Percentiles rank a stretch among this genome's conserved stretches.
phyloP scores from a whole-genome alignment of 1,140 invertebrate genomes.

The Sarcophaga bullata region DNA sequence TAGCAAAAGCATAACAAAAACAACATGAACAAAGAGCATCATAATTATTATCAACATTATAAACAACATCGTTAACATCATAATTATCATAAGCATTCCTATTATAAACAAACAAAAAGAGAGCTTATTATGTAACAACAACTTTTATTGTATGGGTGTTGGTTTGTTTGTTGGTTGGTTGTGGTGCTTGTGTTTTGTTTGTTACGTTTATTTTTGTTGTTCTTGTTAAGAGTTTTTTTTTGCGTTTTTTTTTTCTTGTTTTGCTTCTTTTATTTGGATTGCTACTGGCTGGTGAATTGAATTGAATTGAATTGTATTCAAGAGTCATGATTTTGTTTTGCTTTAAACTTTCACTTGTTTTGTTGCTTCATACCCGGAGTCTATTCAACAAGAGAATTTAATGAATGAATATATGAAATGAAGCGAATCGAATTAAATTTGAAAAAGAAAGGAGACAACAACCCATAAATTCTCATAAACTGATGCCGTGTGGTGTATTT shows the following conservation, averaged over 20 bases:
- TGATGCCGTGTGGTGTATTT: background rate
- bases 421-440: background rate
- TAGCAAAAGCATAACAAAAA: too few relatives aligned
- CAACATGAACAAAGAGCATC: too few relatives aligned
- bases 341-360: slow-evolving; percentile 34
- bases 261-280: background rate
- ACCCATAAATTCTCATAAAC: background rate
- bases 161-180: background rate
- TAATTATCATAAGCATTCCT: too few relatives aligned
- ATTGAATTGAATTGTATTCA: slow-evolving; percentile 12
- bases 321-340: slow-evolving; percentile 13
- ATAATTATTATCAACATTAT: too few relatives aligned
- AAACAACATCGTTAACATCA: too few relatives aligned
- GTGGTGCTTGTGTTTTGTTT: background rate
- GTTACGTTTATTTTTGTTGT: background rate
- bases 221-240: background rate
- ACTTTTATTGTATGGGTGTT: too few relatives aligned
- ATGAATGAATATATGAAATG: too few relatives aligned
- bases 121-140: too few relatives aligned
- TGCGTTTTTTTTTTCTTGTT: background rate
- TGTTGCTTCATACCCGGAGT: background rate
- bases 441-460: background rate
- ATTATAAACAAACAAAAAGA: too few relatives aligned
- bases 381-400: too few relatives aligned
- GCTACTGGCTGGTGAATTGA: background rate